phyloP scores from a whole-genome alignment of 2,113 vertebrate species.

The Anhinga anhinga region DNA sequence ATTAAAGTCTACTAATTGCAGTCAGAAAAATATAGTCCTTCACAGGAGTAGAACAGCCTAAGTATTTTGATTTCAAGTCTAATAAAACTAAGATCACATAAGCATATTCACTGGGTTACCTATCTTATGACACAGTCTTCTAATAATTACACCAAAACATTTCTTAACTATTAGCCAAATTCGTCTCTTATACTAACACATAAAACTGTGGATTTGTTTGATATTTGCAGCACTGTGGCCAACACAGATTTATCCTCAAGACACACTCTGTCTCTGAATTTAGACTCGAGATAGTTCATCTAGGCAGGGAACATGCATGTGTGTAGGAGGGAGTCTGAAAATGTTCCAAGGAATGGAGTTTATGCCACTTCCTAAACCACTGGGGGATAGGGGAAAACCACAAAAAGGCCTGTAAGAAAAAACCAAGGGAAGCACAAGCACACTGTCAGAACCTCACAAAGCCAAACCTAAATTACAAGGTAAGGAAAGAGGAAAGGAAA shows the following conservation, averaged over 20 bases:
- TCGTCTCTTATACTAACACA: not conserved
- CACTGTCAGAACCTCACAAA: not conserved
- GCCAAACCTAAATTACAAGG: not conserved
- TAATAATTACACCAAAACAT: not conserved
- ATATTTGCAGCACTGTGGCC: not conserved
- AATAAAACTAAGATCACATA: not conserved
- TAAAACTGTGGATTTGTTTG: not conserved
- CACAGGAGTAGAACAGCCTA: not conserved
- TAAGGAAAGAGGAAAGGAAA: not conserved
- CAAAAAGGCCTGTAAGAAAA: not conserved
- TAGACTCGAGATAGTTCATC: not conserved
- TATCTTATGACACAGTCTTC: not conserved
- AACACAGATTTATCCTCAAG: constrained; percentile 11
- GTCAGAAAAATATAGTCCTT: not conserved
- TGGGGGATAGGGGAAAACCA: not conserved
- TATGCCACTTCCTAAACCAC: not conserved
- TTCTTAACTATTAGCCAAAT: not conserved
- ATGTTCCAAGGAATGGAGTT: not conserved
- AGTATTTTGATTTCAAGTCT: not conserved
- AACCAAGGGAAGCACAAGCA: not conserved
- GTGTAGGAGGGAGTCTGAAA: not conserved
- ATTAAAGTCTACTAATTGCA: not conserved
- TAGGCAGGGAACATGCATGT: not conserved
- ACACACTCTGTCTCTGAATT: not conserved
- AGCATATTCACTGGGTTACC: not conserved